These are phyloP conservation scores for Phalera bucephala DNA, from an alignment of 2,888 invertebrate species.

Conservation along the genomic window DNA sequence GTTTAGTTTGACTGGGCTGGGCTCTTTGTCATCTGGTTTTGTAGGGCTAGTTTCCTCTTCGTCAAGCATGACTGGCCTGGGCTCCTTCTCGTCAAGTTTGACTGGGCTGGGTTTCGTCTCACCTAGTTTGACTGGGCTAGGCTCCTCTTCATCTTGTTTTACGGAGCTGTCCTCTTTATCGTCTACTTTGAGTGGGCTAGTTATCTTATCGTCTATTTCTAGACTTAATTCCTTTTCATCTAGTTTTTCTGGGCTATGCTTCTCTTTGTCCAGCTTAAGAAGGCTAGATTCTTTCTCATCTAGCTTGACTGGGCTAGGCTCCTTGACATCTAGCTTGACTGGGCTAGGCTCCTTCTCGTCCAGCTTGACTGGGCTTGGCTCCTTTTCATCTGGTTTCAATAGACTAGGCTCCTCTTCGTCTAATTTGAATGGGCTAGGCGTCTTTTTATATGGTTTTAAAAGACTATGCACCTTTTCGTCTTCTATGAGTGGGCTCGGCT, in stretches of 20 bases:
- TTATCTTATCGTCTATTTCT: no score
- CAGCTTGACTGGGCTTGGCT: not conserved
- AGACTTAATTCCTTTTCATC: no score
- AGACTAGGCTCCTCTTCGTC: not conserved
- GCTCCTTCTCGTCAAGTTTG: no score
- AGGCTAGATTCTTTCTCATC: not conserved
- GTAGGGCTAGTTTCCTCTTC: no score
- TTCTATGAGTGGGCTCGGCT: not conserved
- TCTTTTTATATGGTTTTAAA: constrained; percentile 1
- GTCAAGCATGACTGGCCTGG: no score
- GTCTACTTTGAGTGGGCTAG: no score
- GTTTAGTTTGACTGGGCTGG: not conserved
- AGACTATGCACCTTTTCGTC: not conserved
- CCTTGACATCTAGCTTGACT: not conserved
- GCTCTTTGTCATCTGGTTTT: not conserved
- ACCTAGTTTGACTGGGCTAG: no score
- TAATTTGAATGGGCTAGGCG: not conserved
- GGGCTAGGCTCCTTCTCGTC: constrained; percentile 1
- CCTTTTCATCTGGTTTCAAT: not conserved
- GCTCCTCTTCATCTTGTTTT: no score
- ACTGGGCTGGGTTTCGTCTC: no score
- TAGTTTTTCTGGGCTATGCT: no score
- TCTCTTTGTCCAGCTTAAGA: no score
- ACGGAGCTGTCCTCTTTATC: no score
- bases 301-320: not conserved